Conservation (phyloP, 2,888 invertebrate genomes). For the Bhutanitis thaidina region DNA sequence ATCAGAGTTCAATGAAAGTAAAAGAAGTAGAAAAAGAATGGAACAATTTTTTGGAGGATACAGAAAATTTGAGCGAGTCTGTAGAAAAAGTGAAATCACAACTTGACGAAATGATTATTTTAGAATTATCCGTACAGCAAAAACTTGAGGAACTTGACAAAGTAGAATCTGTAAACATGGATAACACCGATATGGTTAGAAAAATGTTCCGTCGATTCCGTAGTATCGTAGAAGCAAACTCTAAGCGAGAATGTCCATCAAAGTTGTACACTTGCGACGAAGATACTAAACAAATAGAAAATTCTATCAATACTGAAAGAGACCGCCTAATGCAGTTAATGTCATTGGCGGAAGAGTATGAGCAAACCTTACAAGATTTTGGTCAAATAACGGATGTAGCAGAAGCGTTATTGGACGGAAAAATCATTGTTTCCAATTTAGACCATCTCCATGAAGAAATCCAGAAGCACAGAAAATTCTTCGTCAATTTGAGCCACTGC, state of each 20-base stretch:
- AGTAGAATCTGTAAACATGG: slow-evolving; percentile 83
- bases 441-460: slow-evolving; percentile 93
- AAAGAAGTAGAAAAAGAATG: slow-evolving; percentile 83
- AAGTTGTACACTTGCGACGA: slow-evolving; percentile 84
- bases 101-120: slow-evolving; percentile 78
- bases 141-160: slow-evolving; percentile 86
- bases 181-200: slow-evolving; percentile 79
- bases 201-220: slow-evolving; percentile 83
- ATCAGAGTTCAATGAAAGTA: slow-evolving; percentile 57
- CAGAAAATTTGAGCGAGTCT: slow-evolving; percentile 77
- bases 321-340: slow-evolving; percentile 87
- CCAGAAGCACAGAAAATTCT: slow-evolving; percentile 93
- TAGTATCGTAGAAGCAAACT: slow-evolving; percentile 83
- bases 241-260: slow-evolving; percentile 84
- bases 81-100: slow-evolving; percentile 72
- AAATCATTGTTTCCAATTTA: slow-evolving; percentile 86
- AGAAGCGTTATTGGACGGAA: slow-evolving; percentile 88
- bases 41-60: slow-evolving; percentile 84
- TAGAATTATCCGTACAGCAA: slow-evolving; percentile 83
- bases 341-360: slow-evolving; percentile 91
- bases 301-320: slow-evolving; percentile 84
- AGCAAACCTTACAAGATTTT: slow-evolving; percentile 92
- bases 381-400: slow-evolving; percentile 91
- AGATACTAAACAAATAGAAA: slow-evolving; percentile 84
- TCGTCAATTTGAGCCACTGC: slow-evolving; percentile 92